Evolutionary conservation across 2,797 vertebrate species (phyloP), one percentile per base, ranked within the genome.

Genomic region (Ctenopoma multispine): DNA sequence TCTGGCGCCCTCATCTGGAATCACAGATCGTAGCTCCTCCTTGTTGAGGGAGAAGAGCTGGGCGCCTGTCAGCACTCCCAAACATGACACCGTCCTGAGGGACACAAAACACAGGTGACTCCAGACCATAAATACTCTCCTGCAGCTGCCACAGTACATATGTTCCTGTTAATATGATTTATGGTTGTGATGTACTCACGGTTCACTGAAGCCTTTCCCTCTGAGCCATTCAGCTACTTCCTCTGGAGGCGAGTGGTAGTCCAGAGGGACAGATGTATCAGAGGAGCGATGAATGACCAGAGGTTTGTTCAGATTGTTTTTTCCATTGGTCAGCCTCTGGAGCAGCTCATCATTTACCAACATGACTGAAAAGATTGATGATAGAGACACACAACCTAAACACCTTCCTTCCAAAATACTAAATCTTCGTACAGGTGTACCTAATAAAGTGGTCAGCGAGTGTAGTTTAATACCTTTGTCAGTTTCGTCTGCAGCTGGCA

Each of bases 301-400:
- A 6, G 90, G 76, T 65, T 94, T 95, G 75, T 69, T 87, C n/a
- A 87, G 82, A 2, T 11, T 65, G 68, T 81, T 69, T 85, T 92
- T 94, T 4, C 95, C 94, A 0, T 94, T 95, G 18, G 96, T 94
- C 77, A 97, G 84, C 73, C 94, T 93, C 56, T 92, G 92, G 64
- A 96, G 91, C 61, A 97, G 93, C 88, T 97, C 96, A 11, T 97
- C 95, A 2, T 97, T 97, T 80, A 97, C 92, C 67, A 92, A 43
- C 89, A 92, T 93, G 36, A 78, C 92, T 94, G 82, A 66, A n/a
- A 51, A 8, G 1, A 29, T 62, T 24, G 23, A 14, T 29, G 23
- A 65, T 3, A 29, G 27, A 44, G 51, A 61, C 11, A 44, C 23
- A 36, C n/a, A 47, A 15, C 6, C 14, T 5, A 63, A 24, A 23